Base-by-base conservation (phyloP, 37 sponge, comb jelly and placozoan genomes). In the Theonella swinhoei region DNA sequence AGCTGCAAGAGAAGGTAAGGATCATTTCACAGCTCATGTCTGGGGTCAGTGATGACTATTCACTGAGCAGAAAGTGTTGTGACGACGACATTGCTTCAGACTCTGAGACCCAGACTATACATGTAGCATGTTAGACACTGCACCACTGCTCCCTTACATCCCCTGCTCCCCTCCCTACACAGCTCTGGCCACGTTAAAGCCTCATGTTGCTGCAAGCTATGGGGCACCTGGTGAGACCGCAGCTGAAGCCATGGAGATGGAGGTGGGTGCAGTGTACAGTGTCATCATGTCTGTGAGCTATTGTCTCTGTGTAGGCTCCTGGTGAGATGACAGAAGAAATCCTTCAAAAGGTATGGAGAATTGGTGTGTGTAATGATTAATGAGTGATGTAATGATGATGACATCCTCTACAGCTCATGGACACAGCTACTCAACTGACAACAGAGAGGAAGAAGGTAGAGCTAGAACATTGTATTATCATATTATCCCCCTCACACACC, bases 1-100 rank as follows among this genome's bases (percentile, higher is more conserved):
- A 25, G 96, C 96, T 74, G 98, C 98, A n/a, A 85, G 97, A 87
- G 99, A 99, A 89, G 96, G 96, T 96, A 34, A 33, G 83, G 33
- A 14, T 17, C 54, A 7, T 75, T 3, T n/a, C n/a, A n/a, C n/a
- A n/a, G n/a, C n/a, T n/a, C n/a, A n/a, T n/a, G n/a, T n/a, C n/a
- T n/a, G n/a, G n/a, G n/a, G n/a, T n/a, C n/a, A n/a, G n/a, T n/a
- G n/a, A n/a, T n/a, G n/a, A n/a, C n/a, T n/a, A n/a, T n/a, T n/a
- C n/a, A n/a, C n/a, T n/a, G n/a, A n/a, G n/a, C n/a, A n/a, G n/a
- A n/a, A n/a, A n/a, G n/a, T n/a, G n/a, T n/a, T n/a, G n/a, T n/a
- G n/a, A n/a, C n/a, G n/a, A n/a, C n/a, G n/a, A n/a, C n/a, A n/a
- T n/a, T n/a, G n/a, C n/a, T n/a, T n/a, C n/a, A n/a, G n/a, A n/a